phyloP scores from a whole-genome alignment of 2,888 invertebrate genomes.

The Bellardia bayeri region DNA sequence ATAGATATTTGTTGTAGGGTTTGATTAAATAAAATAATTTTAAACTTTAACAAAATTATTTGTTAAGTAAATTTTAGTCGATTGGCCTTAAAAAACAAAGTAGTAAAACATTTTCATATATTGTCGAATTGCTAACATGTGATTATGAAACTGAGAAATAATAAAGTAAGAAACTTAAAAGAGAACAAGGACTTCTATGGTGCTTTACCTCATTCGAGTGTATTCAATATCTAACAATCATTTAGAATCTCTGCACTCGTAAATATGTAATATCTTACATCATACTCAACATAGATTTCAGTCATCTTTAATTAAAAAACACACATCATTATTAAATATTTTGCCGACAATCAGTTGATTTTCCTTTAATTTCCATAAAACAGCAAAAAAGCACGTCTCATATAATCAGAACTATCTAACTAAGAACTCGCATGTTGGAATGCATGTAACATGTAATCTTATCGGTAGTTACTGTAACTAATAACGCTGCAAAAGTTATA shows the following conservation, averaged over 20 bases:
- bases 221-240: no score
- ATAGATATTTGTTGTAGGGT: background rate
- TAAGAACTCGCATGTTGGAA: background rate
- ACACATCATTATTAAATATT: conserved; percentile 12
- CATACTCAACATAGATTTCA: conserved; percentile 30
- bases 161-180: no score
- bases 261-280: background rate
- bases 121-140: no score
- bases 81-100: no score
- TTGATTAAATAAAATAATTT: background rate
- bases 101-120: no score
- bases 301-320: conserved; percentile 20
- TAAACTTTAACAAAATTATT: no score
- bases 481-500: conserved; percentile 29
- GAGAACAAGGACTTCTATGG: no score
- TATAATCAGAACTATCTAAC: conserved; percentile 13
- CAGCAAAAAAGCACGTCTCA: conserved; percentile 43
- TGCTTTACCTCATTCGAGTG: no score
- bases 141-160: no score
- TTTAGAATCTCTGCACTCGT: no score
- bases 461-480: conserved; percentile 12
- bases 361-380: conserved; percentile 1
- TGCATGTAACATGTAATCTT: conserved; percentile 16
- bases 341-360: conserved; percentile 17
- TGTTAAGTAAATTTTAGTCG: no score